Evolutionary conservation across 64 coral and sea anemone species (phyloP).

Genomic region (Pachyseris speciosa): DNA sequence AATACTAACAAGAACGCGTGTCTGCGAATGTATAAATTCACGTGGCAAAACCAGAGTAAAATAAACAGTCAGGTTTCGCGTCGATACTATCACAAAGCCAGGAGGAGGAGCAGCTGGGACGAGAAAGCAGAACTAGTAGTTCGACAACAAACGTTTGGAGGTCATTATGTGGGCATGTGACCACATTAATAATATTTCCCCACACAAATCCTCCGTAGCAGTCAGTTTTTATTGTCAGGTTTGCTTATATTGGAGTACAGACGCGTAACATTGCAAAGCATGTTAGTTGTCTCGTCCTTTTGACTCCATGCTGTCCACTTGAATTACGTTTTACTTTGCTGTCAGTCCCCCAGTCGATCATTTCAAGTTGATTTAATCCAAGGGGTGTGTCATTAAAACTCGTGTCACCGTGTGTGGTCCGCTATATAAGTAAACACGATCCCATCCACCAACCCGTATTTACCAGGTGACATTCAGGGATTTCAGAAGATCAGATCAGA

Average conservation of each 20-base stretch:
- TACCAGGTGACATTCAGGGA: slow-evolving; percentile 10
- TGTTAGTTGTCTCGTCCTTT: slow-evolving; percentile 1
- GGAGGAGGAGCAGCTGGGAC: not conserved
- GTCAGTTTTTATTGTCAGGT: not conserved
- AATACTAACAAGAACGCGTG: slow-evolving; percentile 53
- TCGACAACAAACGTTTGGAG: not conserved
- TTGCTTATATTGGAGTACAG: not conserved
- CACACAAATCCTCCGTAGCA: not conserved
- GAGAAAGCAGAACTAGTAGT: not conserved
- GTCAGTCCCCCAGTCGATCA: slow-evolving; percentile 32
- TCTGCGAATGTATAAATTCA: not conserved
- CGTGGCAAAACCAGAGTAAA: not conserved
- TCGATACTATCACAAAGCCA: not conserved
- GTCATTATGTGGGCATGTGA: not conserved
- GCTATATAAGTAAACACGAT: slow-evolving; percentile 41
- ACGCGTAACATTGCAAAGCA: not conserved
- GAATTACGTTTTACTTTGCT: slow-evolving; percentile 42
- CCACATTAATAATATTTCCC: slow-evolving; percentile 7
- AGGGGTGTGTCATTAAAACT: slow-evolving; percentile 47
- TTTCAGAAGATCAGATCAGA: slow-evolving; percentile 36
- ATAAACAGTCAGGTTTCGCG: not conserved
- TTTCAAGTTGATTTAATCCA: slow-evolving; percentile 48
- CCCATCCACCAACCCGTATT: not conserved
- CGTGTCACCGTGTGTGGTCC: slow-evolving; percentile 34
- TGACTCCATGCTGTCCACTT: slow-evolving; percentile 11